phyloP scores from a whole-genome alignment of 2,797 vertebrate species.

The Xiphophorus birchmanni region DNA sequence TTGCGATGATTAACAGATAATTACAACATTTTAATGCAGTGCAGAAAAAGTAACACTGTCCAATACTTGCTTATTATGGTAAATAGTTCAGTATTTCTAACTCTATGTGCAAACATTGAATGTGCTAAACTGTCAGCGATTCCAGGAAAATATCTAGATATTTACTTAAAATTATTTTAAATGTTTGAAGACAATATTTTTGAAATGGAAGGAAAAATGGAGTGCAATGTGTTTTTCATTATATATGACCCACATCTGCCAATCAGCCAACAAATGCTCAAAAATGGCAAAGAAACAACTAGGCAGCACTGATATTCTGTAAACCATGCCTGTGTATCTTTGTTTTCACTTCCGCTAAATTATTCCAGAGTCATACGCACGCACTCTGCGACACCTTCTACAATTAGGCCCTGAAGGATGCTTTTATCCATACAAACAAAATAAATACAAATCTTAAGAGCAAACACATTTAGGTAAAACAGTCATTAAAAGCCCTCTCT shows the following conservation, averaged over 20 bases:
- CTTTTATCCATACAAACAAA: slow-evolving; percentile 17
- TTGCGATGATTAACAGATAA: background rate
- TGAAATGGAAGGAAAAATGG: background rate
- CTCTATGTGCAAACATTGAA: slow-evolving; percentile 23
- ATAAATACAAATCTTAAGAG: slow-evolving; percentile 33
- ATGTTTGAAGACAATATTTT: background rate
- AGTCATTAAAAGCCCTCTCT: slow-evolving; percentile 20
- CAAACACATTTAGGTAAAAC: slow-evolving; percentile 32
- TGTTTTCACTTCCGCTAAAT: background rate
- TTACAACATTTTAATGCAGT: background rate
- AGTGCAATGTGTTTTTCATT: background rate
- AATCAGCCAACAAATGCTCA: background rate
- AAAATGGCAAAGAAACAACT: background rate
- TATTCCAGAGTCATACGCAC: background rate
- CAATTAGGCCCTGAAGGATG: background rate
- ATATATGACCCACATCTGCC: background rate
- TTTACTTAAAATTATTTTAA: background rate
- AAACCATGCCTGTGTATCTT: background rate
- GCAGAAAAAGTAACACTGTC: slow-evolving; percentile 5
- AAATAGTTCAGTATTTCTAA: slow-evolving; percentile 1
- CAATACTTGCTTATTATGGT: background rate
- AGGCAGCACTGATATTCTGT: background rate
- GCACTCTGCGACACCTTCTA: background rate
- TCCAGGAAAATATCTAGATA: background rate
- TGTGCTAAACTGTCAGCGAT: background rate